Conservation (phyloP, 2,888 invertebrate genomes). For the Protodeltote pygarga region DNA sequence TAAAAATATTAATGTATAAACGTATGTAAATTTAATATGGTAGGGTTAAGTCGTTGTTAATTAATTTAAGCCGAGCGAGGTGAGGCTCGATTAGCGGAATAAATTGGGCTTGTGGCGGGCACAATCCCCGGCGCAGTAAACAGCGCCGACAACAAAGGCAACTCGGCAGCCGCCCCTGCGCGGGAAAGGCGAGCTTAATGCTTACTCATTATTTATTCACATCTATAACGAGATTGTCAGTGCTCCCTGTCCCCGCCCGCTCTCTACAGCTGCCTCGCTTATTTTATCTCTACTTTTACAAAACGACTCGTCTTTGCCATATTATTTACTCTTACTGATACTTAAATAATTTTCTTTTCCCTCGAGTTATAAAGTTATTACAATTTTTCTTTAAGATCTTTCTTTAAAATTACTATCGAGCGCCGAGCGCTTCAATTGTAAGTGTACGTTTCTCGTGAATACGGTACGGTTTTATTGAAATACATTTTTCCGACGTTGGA, state of each 20-base stretch:
- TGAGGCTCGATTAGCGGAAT: conserved; percentile 82
- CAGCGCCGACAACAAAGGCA: conserved; percentile 81
- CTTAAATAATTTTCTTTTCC: conserved; percentile 71
- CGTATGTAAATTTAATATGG: conserved; percentile 61
- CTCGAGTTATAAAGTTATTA: conserved; percentile 71
- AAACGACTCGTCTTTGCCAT: conserved; percentile 49
- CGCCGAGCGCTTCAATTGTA: conserved; percentile 38
- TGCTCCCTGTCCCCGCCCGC: conserved; percentile 67
- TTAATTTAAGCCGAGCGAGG: conserved; percentile 79
- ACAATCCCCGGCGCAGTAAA: conserved; percentile 77
- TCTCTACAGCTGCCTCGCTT: conserved; percentile 63
- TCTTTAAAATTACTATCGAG: conserved; percentile 51
- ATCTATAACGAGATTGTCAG: conserved; percentile 84
- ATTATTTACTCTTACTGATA: conserved; percentile 66
- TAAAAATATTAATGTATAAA: conserved; percentile 31
- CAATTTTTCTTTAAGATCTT: conserved; percentile 63
- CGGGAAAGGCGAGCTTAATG: conserved; percentile 76
- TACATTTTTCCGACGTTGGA: conserved; percentile 53
- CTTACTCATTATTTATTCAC: conserved; percentile 85
- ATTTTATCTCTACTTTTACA: conserved; percentile 65
- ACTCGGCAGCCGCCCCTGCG: conserved; percentile 64
- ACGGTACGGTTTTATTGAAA: conserved; percentile 57
- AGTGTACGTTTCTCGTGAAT: conserved; percentile 36
- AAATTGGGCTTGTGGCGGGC: conserved; percentile 80
- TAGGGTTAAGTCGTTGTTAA: conserved; percentile 76